Evolutionary conservation across 2,113 vertebrate species (phyloP), one percentile per base, ranked within the genome.

Genomic region (Micromys minutus): DNA sequence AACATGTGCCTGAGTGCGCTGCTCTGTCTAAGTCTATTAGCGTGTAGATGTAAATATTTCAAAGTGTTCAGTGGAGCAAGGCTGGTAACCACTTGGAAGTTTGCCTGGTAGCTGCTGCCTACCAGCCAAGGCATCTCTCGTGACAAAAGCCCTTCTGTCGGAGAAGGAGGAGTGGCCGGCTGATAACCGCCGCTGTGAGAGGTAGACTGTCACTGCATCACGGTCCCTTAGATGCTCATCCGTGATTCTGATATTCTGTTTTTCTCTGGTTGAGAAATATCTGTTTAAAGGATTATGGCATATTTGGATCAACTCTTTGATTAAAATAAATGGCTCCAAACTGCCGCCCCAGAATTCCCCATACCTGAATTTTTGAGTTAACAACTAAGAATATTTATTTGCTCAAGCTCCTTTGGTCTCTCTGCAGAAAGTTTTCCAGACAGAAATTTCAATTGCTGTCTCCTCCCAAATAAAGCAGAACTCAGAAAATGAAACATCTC

Each of bases 11-110:
- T 52, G 86, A 39, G 74, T 74, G 39, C 7, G 5, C 61, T 67
- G 26, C 90, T 81, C 80, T 55, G 71, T 88, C 84, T 94, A 24
- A 39, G 74, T 96, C 92, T 93, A 92, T 77, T 89, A 87, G 85
- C 39, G 29, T 42, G 12, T 87, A 94, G 88, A 87, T 84, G 86
- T 96, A 98, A 98, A 98, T 98, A 97, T 97, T 98, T 98, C 89
- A 91, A 95, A 97, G 77, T 57, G 89, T 90, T 94, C 93, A 96
- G 42, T 91, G 0, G 10, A 79, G 74, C 29, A 21, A 92, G 59
- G 72, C 96, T 93, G 76, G 1, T 95, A 93, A 88, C 83, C 81
- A 45, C 76, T 63, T 89, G 95, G 55, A 90, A 84, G 59, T 90
- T 96, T 96, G 94, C 95, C 98, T 91, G 91, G 76, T 84, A 96